Percentiles rank a stretch among this genome's conserved stretches.
These are phyloP conservation scores for Anorthoa munda DNA, from an alignment of 2,888 invertebrate genomes.

Conservation along the genomic window DNA sequence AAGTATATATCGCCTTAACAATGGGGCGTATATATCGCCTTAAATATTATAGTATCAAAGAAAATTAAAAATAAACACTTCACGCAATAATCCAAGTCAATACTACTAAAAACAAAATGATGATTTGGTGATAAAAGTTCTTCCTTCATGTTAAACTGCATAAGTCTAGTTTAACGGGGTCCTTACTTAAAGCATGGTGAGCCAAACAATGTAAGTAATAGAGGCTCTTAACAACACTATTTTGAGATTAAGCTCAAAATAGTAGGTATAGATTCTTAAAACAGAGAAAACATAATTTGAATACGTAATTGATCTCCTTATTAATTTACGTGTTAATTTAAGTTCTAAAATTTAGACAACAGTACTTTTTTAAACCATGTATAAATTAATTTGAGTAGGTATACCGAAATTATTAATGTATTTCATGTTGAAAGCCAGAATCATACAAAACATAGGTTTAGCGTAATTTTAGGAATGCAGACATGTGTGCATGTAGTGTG, in stretches of 20 bases:
- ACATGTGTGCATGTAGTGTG: no score
- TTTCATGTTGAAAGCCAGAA: neutral
- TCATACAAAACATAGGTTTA: neutral
- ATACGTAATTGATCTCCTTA: neutral
- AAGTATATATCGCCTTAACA: no score
- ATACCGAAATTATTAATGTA: neutral
- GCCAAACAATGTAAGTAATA: neutral
- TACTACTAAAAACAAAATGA: neutral
- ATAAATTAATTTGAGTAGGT: no score
- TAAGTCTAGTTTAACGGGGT: neutral
- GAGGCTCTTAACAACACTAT: neutral
- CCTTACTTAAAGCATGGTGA: neutral
- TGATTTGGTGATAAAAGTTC: neutral
- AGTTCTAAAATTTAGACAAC: neutral
- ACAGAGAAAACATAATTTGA: neutral
- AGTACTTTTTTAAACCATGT: no score
- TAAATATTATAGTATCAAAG: neutral
- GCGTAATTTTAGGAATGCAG: neutral
- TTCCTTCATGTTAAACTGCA: neutral
- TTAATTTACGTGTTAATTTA: neutral
- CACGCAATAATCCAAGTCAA: neutral
- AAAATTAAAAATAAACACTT: slow-evolving; percentile 9
- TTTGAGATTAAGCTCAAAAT: neutral
- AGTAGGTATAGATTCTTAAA: neutral
- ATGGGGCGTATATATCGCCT: no score